Conservation (phyloP, 2,888 invertebrate species). For the Thera britannica region DNA sequence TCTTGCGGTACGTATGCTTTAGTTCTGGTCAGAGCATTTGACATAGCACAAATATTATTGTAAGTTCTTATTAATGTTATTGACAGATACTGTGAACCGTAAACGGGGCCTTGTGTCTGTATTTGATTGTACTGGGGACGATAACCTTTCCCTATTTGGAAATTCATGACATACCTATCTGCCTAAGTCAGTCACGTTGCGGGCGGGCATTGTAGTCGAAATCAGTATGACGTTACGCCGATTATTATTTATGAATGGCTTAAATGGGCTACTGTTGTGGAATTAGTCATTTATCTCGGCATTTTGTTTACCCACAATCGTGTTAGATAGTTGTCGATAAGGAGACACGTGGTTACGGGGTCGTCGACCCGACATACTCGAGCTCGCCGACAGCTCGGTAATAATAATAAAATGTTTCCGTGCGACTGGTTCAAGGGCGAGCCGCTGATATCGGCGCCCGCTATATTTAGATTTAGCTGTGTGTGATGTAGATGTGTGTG, state of each 20-base stretch:
- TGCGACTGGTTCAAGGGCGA: conserved; percentile 85
- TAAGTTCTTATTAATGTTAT: too few species aligned
- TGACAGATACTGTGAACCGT: background rate
- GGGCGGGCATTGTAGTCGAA: conserved; percentile 61
- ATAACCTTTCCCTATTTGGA: conserved; percentile 44
- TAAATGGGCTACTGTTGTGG: conserved; percentile 75
- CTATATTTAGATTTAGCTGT: conserved; percentile 85
- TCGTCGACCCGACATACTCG: conserved; percentile 83
- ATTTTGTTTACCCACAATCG: conserved; percentile 83
- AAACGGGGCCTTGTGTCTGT: conserved; percentile 6
- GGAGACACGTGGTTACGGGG: conserved; percentile 83
- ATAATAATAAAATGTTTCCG: conserved; percentile 86
- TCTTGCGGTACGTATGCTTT: background rate
- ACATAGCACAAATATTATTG: too few species aligned
- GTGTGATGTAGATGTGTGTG: conserved; percentile 72
- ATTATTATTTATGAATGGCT: conserved; percentile 77
- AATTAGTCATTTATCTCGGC: conserved; percentile 84
- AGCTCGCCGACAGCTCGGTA: conserved; percentile 84
- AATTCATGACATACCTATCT: conserved; percentile 42
- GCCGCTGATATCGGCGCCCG: conserved; percentile 84
- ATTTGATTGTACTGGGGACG: conserved; percentile 23
- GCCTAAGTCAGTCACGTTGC: conserved; percentile 40
- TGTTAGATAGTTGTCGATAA: conserved; percentile 85
- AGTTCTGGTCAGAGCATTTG: too few species aligned
- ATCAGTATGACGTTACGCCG: conserved; percentile 69